Evolutionary conservation across 1,140 invertebrate species (phyloP), one percentile per base, ranked within the genome.

Genomic region (Procambarus clarkii): DNA sequence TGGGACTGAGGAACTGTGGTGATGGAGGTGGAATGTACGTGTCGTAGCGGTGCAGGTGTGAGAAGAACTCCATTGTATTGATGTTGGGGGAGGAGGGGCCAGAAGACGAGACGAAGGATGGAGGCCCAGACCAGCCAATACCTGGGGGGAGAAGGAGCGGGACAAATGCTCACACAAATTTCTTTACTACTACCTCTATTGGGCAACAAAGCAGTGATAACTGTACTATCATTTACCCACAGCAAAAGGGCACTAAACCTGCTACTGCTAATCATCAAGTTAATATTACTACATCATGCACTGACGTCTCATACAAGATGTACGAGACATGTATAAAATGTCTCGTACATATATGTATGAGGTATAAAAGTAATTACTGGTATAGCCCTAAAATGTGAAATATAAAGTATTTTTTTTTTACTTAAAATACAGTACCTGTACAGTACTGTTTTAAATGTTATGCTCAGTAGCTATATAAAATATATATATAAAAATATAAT

Each of bases 41-140:
- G 84, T 86, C 82, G 92, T 85, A 88, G 92, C 83, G 88, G 92
- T 92, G 92, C 84, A 78, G 87, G 80, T 91, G 92, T 81, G 92
- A 91, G 89, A 91, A 91, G 86, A 91, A 92, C 87, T 92, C 92
- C 86, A 92, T 76, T 78, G 92, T 88, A 79, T 69, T 92, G 82
- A 88, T 92, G 91, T 92, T 92, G 76, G 92, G 92, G 78, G 92
- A 93, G 64, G 91, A 92, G 84, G 91, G 92, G 81, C 92, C 92
- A 79, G 92, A 93, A 78, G 91, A 89, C 87, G 92, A 93, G 88
- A 93, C 89, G 85, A 93, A 93, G 78, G 92, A 93, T 64, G 92
- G 92, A 77, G 92, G 92, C 58, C 92, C 92, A 82, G 92, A 93
- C 92, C 92, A 93, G 78, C 92, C 91, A 89, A 92, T 58, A 91